Percentiles rank a stretch among this genome's conserved stretches.
Conservation (phyloP, 2,797 vertebrate genomes). For the Lacerta viridis region DNA sequence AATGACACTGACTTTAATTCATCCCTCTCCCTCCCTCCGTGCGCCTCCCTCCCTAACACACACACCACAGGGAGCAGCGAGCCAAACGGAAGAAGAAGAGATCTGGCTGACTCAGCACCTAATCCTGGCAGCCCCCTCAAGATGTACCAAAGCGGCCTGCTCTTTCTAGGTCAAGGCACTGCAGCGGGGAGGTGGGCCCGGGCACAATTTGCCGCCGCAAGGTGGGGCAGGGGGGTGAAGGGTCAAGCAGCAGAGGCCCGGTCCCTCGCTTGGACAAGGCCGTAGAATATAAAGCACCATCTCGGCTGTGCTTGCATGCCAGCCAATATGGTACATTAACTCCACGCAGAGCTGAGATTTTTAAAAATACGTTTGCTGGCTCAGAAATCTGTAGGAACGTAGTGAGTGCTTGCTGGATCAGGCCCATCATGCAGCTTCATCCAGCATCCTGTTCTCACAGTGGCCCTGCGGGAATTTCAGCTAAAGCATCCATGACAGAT, state of each 20-base stretch:
- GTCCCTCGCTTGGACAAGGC: neutral
- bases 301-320: neutral
- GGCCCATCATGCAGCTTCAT: too few relatives aligned
- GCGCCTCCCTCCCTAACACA: neutral
- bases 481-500: too few relatives aligned
- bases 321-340: neutral
- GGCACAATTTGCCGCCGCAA: neutral
- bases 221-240: neutral
- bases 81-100: neutral
- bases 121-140: neutral
- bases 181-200: neutral
- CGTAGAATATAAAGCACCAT: neutral
- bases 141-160: neutral
- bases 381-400: too few relatives aligned
- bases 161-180: conserved; percentile 34
- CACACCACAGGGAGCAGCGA: neutral
- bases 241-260: neutral
- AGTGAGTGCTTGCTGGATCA: too few relatives aligned
- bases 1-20: neutral
- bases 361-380: neutral
- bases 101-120: conserved; percentile 36
- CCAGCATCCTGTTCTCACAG: too few relatives aligned
- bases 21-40: too few relatives aligned
- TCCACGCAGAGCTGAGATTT: neutral
- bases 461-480: too few relatives aligned